These are phyloP conservation scores for Petrocephalus microphthalmus DNA, from an alignment of 2,113 vertebrate genomes.

Conservation along the genomic window DNA sequence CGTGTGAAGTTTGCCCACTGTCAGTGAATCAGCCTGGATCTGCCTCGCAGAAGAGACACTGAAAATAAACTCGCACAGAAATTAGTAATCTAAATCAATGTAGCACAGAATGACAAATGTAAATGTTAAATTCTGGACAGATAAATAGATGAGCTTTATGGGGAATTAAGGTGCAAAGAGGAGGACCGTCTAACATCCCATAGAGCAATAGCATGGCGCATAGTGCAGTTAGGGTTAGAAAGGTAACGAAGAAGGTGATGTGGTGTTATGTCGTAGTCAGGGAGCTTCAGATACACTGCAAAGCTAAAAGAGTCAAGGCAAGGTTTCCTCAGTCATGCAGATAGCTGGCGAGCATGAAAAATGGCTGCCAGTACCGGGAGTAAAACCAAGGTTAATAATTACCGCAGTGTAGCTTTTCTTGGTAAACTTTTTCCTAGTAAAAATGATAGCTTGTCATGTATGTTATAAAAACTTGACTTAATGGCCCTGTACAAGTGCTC, in stretches of 20 bases:
- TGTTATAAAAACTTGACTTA: not conserved
- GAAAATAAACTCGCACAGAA: not conserved
- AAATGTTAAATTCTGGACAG: not conserved
- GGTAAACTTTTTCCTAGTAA: not conserved
- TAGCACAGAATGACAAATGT: not conserved
- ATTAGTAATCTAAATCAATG: not conserved
- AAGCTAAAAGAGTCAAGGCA: not conserved
- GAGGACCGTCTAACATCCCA: not conserved
- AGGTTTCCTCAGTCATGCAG: not conserved
- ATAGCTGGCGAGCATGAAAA: not conserved
- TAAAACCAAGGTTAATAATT: not conserved
- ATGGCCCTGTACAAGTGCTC: not conserved
- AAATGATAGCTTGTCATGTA: not conserved
- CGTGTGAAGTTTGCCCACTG: not conserved
- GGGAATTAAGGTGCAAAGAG: not conserved
- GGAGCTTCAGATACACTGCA: not conserved
- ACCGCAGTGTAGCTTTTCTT: not conserved
- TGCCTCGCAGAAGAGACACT: not conserved
- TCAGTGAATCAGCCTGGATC: slow-evolving; percentile 24
- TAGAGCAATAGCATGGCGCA: not conserved
- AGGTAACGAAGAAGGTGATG: not conserved
- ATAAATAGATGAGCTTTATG: not conserved
- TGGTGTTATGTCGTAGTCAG: not conserved
- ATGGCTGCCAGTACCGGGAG: not conserved
- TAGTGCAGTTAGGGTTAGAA: not conserved